Conservation (phyloP, 2,797 vertebrate genomes). For the Geotria australis region DNA sequence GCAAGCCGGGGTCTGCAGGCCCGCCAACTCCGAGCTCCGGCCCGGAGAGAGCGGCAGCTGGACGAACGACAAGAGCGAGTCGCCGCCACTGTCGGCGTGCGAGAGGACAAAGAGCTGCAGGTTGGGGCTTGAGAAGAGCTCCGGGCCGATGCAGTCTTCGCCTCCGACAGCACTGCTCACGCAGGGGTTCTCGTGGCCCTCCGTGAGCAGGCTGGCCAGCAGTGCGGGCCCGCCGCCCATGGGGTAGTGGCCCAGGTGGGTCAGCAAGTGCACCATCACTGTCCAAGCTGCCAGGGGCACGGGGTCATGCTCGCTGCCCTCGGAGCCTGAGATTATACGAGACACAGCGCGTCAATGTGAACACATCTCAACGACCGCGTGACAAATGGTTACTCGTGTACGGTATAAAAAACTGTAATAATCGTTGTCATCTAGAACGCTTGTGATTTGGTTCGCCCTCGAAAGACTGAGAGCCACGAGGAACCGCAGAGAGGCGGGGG, state of each 20-base stretch:
- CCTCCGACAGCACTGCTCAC: conserved; percentile 22
- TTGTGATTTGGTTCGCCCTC: too few species aligned
- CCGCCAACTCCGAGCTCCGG: conserved; percentile 2
- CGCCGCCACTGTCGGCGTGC: conserved; percentile 17
- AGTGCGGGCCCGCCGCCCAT: conserved; percentile 58
- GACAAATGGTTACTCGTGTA: too few species aligned
- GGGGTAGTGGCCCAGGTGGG: conserved; percentile 73
- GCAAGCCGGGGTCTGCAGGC: conserved; percentile 10
- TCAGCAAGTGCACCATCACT: conserved; percentile 88
- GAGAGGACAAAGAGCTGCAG: conserved; percentile 89
- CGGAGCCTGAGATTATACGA: conserved; percentile 22
- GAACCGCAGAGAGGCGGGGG: too few species aligned
- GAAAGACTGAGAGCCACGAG: too few species aligned
- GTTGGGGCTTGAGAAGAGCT: conserved; percentile 82
- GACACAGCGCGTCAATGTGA: too few species aligned
- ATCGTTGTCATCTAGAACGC: too few species aligned
- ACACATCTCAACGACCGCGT: too few species aligned
- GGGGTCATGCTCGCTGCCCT: conserved; percentile 50
- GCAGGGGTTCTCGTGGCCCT: conserved; percentile 64
- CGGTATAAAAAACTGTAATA: too few species aligned
- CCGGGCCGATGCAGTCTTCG: conserved; percentile 23
- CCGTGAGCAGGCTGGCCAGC: conserved; percentile 55
- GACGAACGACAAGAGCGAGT: conserved; percentile 65
- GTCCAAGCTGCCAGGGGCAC: conserved; percentile 72
- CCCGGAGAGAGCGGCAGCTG: conserved; percentile 31